Conservation (phyloP, 2,888 invertebrate species). For the Tupiocoris notatus region DNA sequence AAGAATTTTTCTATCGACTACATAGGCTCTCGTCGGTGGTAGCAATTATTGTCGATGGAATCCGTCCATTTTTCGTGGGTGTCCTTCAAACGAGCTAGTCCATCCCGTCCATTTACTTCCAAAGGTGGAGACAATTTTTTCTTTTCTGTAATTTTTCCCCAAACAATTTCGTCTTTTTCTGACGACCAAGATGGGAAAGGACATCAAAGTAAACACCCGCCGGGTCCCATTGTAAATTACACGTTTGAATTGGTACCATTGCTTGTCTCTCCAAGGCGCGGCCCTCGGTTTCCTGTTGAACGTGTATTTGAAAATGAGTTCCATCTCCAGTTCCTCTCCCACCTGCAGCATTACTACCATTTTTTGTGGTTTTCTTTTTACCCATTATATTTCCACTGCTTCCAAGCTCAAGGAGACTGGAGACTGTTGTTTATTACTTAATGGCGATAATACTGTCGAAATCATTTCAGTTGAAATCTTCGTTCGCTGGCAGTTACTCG, state of each 20-base stretch:
- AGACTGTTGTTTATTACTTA: conserved; percentile 40
- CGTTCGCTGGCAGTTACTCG: not conserved
- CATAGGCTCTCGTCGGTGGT: too few species aligned
- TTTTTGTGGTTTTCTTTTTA: conserved; percentile 1
- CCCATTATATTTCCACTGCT: conserved; percentile 1
- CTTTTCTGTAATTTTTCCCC: not conserved
- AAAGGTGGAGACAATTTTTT: not conserved
- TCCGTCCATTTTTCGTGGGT: not conserved
- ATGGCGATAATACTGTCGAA: conserved; percentile 43
- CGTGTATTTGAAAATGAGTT: conserved; percentile 27
- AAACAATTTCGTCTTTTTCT: not conserved
- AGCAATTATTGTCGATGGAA: not conserved
- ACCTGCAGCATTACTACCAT: not conserved
- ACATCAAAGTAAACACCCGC: conserved; percentile 41
- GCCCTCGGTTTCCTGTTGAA: not conserved
- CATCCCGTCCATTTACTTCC: not conserved
- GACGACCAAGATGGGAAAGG: conserved; percentile 1
- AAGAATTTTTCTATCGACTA: too few species aligned
- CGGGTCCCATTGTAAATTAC: conserved; percentile 39
- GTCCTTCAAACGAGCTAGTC: not conserved
- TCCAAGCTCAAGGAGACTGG: not conserved
- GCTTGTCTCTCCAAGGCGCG: not conserved
- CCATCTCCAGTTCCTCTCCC: conserved; percentile 15
- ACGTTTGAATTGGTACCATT: conserved; percentile 38
- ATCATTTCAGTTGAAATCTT: conserved; percentile 30